Base-by-base conservation (phyloP, 2,113 vertebrate species). In the Ochotona princeps region DNA sequence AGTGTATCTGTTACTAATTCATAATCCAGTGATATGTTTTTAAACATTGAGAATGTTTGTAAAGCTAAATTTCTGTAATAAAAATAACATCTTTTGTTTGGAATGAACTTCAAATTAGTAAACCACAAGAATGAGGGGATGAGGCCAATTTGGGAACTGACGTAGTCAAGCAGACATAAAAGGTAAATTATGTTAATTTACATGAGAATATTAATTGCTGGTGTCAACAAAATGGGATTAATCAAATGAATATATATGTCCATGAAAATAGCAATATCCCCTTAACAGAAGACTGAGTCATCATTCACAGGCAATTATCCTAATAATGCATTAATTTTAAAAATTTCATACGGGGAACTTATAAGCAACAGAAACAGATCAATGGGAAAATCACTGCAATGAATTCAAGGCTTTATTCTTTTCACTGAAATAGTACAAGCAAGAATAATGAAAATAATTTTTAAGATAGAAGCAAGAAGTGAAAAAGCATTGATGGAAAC, bases 71-170 rank as follows among this genome's bases (percentile, higher is more conserved):
- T 70, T 32, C 26, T 81, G 70, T 32, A 72, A 44, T 23, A n/a
- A 81, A 79, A 90, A 75, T 93, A 82, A 57, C 2, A 83, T 12
- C 10, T 28, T 87, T 93, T 88, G 18, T 18, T 73, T 86, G 20
- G 57, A 94, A 83, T 94, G 38, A 66, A 44, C 78, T 70, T 95
- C 28, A 90, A 67, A 83, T 20, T 11, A 87, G 8, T 35, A 85
- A 82, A 80, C 28, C 23, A n/a, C 35, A 67, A 23, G 1, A 17
- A 1, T 21, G 1, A 3, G 7, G 11, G 1, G 30, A 14, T 82
- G 51, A 85, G 20, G 11, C 21, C 14, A 54, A 57, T 75, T 63
- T 54, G 44, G 9, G 26, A 79, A 83, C 25, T 75, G 82, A 93
- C 49, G 49, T 18, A 83, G 28, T 67, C 63, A 30, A 76, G 11